phyloP scores from a whole-genome alignment of 1,140 invertebrate genomes.

The Bombus superbus region DNA sequence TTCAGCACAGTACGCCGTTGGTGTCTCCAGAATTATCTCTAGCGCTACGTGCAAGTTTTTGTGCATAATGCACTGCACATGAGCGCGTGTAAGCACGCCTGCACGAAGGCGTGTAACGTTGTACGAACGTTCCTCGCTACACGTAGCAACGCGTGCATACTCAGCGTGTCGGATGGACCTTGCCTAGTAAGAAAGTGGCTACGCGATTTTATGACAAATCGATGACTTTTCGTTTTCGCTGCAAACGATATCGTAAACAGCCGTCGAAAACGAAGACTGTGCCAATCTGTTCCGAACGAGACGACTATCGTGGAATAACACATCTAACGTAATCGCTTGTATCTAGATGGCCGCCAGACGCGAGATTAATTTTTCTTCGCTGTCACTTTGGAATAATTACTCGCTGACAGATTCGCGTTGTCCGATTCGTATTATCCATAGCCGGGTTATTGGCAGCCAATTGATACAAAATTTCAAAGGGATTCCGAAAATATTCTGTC shows the following conservation, averaged over 20 bases:
- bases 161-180: constrained; percentile 3
- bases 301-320: not conserved
- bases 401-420: not conserved
- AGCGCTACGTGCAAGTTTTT: constrained; percentile 16
- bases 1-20: not conserved
- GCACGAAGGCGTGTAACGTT: constrained; percentile 39
- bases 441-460: not conserved
- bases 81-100: constrained; percentile 37
- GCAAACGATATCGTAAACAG: not conserved
- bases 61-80: constrained; percentile 20
- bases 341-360: too few relatives aligned
- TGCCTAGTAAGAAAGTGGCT: not conserved
- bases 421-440: not conserved
- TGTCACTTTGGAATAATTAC: not conserved
- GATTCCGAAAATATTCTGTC: not conserved
- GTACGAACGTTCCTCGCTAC: constrained; percentile 17
- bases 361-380: too few relatives aligned
- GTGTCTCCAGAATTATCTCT: constrained; percentile 31
- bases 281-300: not conserved
- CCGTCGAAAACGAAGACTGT: too few relatives aligned
- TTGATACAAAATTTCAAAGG: not conserved
- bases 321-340: too few relatives aligned
- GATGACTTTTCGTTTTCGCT: not conserved
- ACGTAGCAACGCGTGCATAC: constrained; percentile 24
- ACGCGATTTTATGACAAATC: not conserved